These are phyloP conservation scores for Alloscopus bannaensis DNA, from an alignment of 2,888 invertebrate genomes.

Conservation along the genomic window DNA sequence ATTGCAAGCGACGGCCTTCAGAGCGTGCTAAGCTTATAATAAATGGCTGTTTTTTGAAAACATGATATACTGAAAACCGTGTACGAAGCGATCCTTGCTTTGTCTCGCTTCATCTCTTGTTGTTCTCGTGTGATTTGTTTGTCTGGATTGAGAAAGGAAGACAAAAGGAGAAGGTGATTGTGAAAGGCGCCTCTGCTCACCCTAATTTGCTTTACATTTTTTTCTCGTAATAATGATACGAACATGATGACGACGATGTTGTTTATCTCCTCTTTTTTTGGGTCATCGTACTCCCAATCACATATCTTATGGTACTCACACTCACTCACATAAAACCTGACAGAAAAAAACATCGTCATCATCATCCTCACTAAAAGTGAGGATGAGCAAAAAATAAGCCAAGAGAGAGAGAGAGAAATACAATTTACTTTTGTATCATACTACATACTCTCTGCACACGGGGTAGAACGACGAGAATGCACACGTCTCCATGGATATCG, in stretches of 20 bases:
- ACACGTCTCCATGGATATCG: not conserved
- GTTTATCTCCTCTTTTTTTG: conserved; percentile 67
- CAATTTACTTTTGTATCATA: conserved; percentile 5
- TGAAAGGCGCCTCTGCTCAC: conserved; percentile 65
- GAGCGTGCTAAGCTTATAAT: too few relatives aligned
- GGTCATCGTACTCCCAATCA: conserved; percentile 71
- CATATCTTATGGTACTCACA: conserved; percentile 57
- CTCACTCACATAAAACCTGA: too few relatives aligned
- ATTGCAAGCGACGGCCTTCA: too few relatives aligned
- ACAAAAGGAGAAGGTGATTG: conserved; percentile 60
- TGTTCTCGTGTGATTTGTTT: conserved; percentile 25
- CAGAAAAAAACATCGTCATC: conserved; percentile 56
- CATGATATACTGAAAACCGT: too few relatives aligned
- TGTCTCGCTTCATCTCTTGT: too few relatives aligned
- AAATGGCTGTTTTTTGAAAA: too few relatives aligned
- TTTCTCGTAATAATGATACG: conserved; percentile 60
- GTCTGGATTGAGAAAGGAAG: conserved; percentile 60
- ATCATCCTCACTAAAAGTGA: conserved; percentile 47
- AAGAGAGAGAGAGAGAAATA: too few relatives aligned
- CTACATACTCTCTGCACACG: too few relatives aligned
- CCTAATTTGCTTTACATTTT: conserved; percentile 58
- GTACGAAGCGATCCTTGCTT: too few relatives aligned
- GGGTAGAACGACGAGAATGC: too few relatives aligned
- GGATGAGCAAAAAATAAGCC: conserved; percentile 50
- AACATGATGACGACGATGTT: too few relatives aligned